Evolutionary conservation across 2,113 vertebrate genomes (phyloP).

Genomic region (Cairina moschata): DNA sequence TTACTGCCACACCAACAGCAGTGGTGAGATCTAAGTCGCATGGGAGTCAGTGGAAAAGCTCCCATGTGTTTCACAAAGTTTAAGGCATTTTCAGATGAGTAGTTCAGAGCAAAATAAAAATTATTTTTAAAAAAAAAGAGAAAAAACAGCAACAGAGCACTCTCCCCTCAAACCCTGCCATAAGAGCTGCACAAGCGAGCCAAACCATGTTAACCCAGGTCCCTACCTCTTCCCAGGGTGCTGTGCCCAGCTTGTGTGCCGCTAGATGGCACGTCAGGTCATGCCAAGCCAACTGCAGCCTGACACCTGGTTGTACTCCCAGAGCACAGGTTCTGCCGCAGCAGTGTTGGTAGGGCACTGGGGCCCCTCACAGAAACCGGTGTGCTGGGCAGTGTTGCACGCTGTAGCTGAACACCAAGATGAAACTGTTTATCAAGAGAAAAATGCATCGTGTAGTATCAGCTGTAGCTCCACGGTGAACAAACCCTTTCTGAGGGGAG

Average conservation of each 20-base stretch:
- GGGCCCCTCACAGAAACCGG: no score
- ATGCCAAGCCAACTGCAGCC: fast-evolving
- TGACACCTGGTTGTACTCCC: background rate
- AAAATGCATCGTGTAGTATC: background rate
- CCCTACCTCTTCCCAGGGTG: background rate
- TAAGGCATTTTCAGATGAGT: background rate
- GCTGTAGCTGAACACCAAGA: fast-evolving
- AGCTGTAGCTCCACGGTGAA: fast-evolving
- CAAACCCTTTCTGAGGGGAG: background rate
- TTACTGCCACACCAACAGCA: background rate
- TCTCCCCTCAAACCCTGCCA: background rate
- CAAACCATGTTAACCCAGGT: background rate
- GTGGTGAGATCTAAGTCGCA: background rate
- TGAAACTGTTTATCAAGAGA: fast-evolving
- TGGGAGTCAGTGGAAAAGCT: background rate
- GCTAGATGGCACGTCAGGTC: background rate
- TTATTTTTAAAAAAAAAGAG: no score
- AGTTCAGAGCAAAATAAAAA: background rate
- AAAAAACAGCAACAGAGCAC: background rate
- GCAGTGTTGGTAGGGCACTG: background rate
- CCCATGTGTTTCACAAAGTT: background rate
- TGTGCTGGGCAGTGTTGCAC: background rate
- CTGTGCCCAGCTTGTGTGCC: background rate
- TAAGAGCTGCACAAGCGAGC: background rate
- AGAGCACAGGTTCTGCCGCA: fast-evolving